These are phyloP conservation scores for Garrulus glandarius DNA, from an alignment of 2,797 vertebrate species.

Conservation along the genomic window DNA sequence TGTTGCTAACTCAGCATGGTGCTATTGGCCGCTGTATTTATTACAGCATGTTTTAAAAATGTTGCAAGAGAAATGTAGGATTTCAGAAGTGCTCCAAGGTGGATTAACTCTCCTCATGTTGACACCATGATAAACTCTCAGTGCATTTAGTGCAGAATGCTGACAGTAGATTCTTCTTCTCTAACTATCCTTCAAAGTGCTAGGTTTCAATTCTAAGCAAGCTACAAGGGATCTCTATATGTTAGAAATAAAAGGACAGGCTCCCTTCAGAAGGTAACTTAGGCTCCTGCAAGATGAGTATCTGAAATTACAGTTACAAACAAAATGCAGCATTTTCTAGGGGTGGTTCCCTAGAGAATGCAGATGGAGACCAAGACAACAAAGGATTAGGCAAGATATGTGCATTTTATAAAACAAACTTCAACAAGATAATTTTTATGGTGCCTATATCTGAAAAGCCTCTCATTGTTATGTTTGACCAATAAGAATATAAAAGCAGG, in stretches of 20 bases:
- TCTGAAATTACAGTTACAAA: background rate
- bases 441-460: background rate
- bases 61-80: background rate
- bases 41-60: background rate
- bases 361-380: background rate
- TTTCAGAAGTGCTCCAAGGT: slow-evolving; percentile 18
- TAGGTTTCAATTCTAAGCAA: background rate
- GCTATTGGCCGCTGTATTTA: background rate
- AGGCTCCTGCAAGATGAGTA: background rate
- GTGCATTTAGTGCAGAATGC: slow-evolving; percentile 4
- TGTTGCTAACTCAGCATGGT: slow-evolving; percentile 40
- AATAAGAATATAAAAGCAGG: background rate
- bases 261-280: background rate
- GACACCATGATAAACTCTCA: slow-evolving; percentile 18
- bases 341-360: background rate
- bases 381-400: accelerated
- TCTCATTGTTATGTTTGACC: background rate
- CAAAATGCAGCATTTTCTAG: background rate
- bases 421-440: background rate
- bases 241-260: background rate
- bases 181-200: background rate
- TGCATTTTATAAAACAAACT: background rate
- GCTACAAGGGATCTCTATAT: background rate
- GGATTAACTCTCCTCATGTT: slow-evolving; percentile 2
- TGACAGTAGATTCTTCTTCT: slow-evolving; percentile 5